Percentiles rank a stretch among this genome's conserved stretches.
Evolutionary conservation across 1,140 invertebrate species (phyloP).

Genomic region (Anoplophora glabripennis): DNA sequence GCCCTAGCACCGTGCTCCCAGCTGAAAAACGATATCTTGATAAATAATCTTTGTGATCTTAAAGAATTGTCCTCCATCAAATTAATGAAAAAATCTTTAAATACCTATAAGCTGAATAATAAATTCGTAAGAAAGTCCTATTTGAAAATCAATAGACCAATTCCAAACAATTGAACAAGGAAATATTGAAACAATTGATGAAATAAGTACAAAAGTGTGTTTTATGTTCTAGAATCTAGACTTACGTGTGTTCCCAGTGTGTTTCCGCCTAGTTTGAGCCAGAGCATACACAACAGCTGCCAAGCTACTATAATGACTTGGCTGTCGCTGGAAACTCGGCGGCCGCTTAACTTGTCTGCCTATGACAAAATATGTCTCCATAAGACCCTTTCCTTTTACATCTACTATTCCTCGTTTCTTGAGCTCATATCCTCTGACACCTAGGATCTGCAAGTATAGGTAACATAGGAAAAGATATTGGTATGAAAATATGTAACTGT

Average conservation of each 20-base stretch:
- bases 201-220: background rate
- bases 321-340: conserved; percentile 60
- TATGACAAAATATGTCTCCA: conserved; percentile 90
- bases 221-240: background rate
- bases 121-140: no score
- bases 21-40: conserved; percentile 25
- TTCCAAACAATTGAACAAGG: no score
- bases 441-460: conserved; percentile 68
- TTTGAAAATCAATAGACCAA: no score
- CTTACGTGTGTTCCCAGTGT: conserved; percentile 54
- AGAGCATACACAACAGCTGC: conserved; percentile 86
- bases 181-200: background rate
- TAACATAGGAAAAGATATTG: no score
- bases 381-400: conserved; percentile 92
- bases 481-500: no score
- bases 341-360: conserved; percentile 57
- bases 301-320: conserved; percentile 72
- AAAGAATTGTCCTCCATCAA: no score
- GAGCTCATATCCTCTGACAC: conserved; percentile 67
- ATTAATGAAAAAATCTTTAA: no score
- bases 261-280: conserved; percentile 66
- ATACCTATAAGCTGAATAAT: no score
- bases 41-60: no score
- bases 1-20: conserved; percentile 42
- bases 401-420: conserved; percentile 77